Percentiles rank a stretch among this genome's conserved stretches.
phyloP scores from a whole-genome alignment of 2,888 invertebrate species.

The Parapristionchus giblindavisi region DNA sequence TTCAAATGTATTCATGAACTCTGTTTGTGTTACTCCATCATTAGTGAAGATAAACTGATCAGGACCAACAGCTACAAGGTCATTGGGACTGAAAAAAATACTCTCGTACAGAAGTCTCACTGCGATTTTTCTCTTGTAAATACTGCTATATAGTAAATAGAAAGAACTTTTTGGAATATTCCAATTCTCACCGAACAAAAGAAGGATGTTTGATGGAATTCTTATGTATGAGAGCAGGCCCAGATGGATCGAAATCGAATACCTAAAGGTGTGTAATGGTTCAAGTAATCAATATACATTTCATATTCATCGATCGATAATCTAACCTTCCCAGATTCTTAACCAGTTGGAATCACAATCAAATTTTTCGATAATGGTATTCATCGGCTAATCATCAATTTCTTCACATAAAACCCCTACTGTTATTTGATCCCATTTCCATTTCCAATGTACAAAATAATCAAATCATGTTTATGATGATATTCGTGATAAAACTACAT shows the following conservation, averaged over 20 bases:
- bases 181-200: conserved; percentile 41
- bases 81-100: conserved; percentile 47
- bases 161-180: neutral
- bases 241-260: conserved; percentile 46
- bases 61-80: conserved; percentile 48
- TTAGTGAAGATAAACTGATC: conserved; percentile 51
- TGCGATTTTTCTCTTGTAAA: too few species aligned
- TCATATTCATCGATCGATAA: too few species aligned
- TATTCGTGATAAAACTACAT: neutral
- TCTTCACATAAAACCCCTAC: too few species aligned
- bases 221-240: conserved; percentile 43
- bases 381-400: too few species aligned
- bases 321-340: too few species aligned
- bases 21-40: conserved; percentile 48
- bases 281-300: too few species aligned
- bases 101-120: neutral
- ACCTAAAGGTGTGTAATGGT: conserved; percentile 17
- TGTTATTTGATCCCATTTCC: too few species aligned
- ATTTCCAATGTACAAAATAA: too few species aligned
- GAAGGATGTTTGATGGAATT: conserved; percentile 47
- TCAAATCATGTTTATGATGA: neutral
- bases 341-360: too few species aligned
- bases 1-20: conserved; percentile 44
- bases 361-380: too few species aligned
- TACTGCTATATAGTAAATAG: neutral